These are phyloP conservation scores for Xanthorhoe spadicearia DNA, from an alignment of 2,888 invertebrate species.

Conservation along the genomic window DNA sequence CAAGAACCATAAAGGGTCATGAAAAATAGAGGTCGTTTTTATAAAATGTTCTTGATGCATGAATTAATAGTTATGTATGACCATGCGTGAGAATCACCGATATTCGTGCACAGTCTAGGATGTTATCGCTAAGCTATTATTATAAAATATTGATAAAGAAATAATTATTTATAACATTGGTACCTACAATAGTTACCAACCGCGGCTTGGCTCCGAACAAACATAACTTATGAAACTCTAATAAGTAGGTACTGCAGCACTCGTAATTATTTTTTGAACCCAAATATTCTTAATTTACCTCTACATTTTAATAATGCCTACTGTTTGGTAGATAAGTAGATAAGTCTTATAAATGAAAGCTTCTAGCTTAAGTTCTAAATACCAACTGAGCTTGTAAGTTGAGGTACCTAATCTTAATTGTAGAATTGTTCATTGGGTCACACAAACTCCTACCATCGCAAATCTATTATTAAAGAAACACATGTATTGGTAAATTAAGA, in stretches of 20 bases:
- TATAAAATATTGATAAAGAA: not conserved
- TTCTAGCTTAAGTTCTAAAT: too few relatives aligned
- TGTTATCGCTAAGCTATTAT: slow-evolving; percentile 37
- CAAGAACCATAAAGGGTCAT: not conserved
- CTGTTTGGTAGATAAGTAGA: too few relatives aligned
- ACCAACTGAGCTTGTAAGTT: too few relatives aligned
- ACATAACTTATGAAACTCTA: too few relatives aligned
- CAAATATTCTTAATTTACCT: too few relatives aligned
- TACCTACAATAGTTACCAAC: not conserved
- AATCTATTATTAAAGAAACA: slow-evolving; percentile 53
- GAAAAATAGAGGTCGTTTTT: not conserved
- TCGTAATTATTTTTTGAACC: too few relatives aligned
- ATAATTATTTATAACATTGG: not conserved
- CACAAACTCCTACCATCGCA: not conserved
- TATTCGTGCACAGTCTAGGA: slow-evolving; percentile 56
- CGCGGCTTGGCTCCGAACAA: not conserved
- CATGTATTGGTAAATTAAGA: slow-evolving; percentile 54
- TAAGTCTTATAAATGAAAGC: too few relatives aligned
- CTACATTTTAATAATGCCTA: too few relatives aligned
- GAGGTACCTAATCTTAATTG: not conserved
- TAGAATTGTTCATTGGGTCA: not conserved
- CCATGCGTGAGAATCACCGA: slow-evolving; percentile 50
- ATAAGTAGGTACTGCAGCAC: too few relatives aligned
- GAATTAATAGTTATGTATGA: slow-evolving; percentile 28
- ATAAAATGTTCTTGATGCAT: not conserved